Base-by-base conservation (phyloP, 2,797 vertebrate species). In the Tarsius wallacei region DNA sequence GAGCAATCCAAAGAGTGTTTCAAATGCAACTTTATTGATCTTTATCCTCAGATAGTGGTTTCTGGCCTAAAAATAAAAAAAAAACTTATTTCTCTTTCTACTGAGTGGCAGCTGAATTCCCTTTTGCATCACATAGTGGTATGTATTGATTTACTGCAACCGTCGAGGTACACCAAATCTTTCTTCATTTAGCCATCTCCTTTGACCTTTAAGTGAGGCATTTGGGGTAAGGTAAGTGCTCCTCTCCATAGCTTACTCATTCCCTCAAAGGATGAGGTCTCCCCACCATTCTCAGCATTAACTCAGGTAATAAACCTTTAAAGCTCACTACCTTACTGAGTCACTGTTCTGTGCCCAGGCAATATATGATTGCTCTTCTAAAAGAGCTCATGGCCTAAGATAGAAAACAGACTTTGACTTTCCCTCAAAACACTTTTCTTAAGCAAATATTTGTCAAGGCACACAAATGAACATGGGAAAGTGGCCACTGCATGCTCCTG, bases 171-270 rank as follows among this genome's bases (percentile, higher is more conserved):
- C 68, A 80, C 53, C 2, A 0, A 95, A 91, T 42, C 70, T 53
- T 89, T 94, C 87, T 93, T 82, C 83, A 74, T 82, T 83, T 70
- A 96, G 68, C 47, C 19, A 47, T 36, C 28, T 80, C 64, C 51
- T 93, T 96, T 94, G 87, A 89, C 47, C 42, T 89, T 78, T 70
- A n/a, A 26, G 87, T 95, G 93, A 93, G 74, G 80, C 59, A 71
- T 14, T 59, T 84, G 61, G 81, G 47, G 31, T 80, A 93, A 91
- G 19, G 21, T 31, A 66, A 47, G 31, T 42, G 84, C 12, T 74
- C 33, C 64, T 93, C 15, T 57, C 85, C 92, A 68, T 70, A 47
- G 3, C 19, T 84, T 84, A 61, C 49, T 93, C 16, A 82, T 68
- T 86, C 78, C 86, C 80, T 70, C 57, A 90, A 88, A 91, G 68